Base-by-base conservation (phyloP, 2,113 vertebrate species). In the Aspiorhynchus laticeps region DNA sequence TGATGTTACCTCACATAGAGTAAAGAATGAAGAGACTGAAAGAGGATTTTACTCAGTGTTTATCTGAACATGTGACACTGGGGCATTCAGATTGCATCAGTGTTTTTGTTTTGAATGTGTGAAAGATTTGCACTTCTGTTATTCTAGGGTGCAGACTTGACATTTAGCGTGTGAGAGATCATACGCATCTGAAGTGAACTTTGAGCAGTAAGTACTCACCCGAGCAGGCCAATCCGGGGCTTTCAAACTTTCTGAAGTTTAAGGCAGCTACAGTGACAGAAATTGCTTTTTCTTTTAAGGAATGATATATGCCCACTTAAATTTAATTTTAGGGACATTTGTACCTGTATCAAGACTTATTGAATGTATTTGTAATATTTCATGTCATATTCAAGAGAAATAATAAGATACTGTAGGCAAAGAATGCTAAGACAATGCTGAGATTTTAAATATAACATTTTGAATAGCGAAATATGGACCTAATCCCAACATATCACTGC, bases 41-140 rank as follows among this genome's bases (percentile, higher is more conserved):
- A 61, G 10, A 67, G n/a, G 46, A 51, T 77, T 77, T 82, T 82
- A 31, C 80, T 31, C 38, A 36, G 77, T 83, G 5, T 69, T 67
- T 69, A 43, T 69, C n/a, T 83, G 26, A 48, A 46, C 26, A 21
- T 71, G 67, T 71, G 67, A 71, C 75, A 53, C 75, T 31, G 43
- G 48, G 48, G 14, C 17, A 78, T 78, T 78, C 26, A 78, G 76
- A 48, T 74, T 43, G 38, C 36, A 74, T 74, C n/a, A 59, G 46
- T 69, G 38, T 51, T 73, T 67, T 87, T 77, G 67, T 76, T 85
- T 84, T 81, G 41, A 33, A 15, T 11, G 28, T 78, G 76, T 51
- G 46, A 46, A 53, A 78, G 26, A 78, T 53, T 53, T 78, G 46
- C 48, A 19, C 46, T 78, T 53, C n/a, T 53, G 17, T 78, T 53